A percentile compares a stretch with the other conserved stretches of the same genome.
phyloP scores from a whole-genome alignment of 2,888 invertebrate genomes.

The Marasmarcha lunaedactyla region DNA sequence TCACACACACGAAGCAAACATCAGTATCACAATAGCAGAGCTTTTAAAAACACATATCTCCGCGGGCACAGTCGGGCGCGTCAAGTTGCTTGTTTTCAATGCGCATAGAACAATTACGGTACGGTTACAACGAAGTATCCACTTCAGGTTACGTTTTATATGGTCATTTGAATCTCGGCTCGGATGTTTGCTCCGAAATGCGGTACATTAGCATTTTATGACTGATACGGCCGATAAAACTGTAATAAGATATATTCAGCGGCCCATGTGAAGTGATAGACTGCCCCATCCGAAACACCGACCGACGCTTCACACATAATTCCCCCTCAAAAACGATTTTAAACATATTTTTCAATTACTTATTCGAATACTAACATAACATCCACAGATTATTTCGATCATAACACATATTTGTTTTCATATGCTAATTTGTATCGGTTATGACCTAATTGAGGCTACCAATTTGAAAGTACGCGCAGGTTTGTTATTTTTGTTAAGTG shows the following conservation, averaged over 20 bases:
- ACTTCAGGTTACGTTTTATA: slow-evolving; percentile 67
- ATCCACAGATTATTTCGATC: no score
- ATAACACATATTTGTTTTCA: no score
- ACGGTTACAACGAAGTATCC: slow-evolving; percentile 64
- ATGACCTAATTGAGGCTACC: no score
- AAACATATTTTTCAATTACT: no score
- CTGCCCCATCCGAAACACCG: slow-evolving; percentile 38
- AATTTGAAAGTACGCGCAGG: background rate
- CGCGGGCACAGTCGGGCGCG: slow-evolving; percentile 43
- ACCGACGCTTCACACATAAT: background rate
- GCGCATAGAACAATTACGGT: slow-evolving; percentile 58
- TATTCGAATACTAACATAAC: no score
- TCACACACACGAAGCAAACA: no score
- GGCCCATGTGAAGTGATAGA: slow-evolving; percentile 60
- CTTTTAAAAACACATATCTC: slow-evolving; percentile 61
- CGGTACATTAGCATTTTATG: slow-evolving; percentile 70
- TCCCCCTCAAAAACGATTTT: no score
- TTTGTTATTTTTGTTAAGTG: slow-evolving; percentile 1
- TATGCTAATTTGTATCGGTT: no score
- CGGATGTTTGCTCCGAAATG: slow-evolving; percentile 67
- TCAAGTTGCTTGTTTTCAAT: slow-evolving; percentile 68
- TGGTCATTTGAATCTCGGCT: slow-evolving; percentile 67
- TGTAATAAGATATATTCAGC: slow-evolving; percentile 66
- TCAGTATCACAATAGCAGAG: slow-evolving; percentile 54
- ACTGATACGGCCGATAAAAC: slow-evolving; percentile 67